Conservation (phyloP, 2,797 vertebrate species). For the Hypotaenidia philippensis region DNA sequence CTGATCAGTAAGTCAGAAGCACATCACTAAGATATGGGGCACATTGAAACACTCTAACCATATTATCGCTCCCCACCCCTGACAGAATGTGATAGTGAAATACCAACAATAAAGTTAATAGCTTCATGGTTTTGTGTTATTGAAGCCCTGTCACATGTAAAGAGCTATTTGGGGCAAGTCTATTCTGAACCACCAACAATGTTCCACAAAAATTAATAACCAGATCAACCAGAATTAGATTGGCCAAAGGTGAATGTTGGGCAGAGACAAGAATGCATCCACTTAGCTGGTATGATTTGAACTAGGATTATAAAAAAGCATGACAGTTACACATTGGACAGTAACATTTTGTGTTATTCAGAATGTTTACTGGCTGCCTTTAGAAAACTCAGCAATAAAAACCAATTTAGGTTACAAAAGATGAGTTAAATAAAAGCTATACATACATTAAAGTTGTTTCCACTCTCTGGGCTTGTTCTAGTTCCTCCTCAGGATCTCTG, state of each 20-base stretch:
- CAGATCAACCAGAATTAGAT: neutral
- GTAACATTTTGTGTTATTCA: neutral
- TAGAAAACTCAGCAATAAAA: neutral
- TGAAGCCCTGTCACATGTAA: neutral
- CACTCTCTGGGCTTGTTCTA: conserved; percentile 87
- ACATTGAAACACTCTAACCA: neutral
- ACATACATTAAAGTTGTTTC: conserved; percentile 90
- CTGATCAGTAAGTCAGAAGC: neutral
- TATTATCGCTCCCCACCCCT: neutral
- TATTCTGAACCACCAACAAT: neutral
- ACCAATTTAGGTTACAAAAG: neutral
- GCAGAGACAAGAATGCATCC: conserved; percentile 5
- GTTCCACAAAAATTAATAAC: neutral
- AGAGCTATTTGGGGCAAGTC: neutral
- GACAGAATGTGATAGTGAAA: neutral
- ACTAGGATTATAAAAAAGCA: neutral
- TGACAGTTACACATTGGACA: neutral
- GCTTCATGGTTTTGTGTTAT: neutral
- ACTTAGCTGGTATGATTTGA: neutral
- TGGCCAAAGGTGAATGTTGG: neutral
- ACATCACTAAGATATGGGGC: neutral
- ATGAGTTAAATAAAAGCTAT: neutral
- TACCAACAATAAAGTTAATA: neutral
- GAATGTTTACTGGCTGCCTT: neutral
- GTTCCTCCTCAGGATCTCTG: conserved; percentile 92